Evolutionary conservation across 1,140 invertebrate species (phyloP).

Genomic region (Drosophila obscura): DNA sequence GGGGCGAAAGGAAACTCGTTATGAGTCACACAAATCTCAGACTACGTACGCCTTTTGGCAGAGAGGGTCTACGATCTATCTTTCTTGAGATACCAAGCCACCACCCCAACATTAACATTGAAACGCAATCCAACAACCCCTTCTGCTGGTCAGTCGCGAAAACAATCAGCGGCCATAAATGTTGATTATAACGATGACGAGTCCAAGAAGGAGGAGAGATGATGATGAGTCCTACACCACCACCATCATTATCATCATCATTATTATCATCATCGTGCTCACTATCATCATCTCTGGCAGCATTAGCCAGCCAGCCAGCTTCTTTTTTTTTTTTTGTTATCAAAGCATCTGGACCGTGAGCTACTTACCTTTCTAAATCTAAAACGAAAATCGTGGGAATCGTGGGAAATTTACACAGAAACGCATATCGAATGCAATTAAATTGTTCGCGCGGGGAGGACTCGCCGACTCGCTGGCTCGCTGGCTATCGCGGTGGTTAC

Average conservation of each 20-base stretch:
- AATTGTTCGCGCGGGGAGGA: slow-evolving; percentile 55
- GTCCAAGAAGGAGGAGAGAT: slow-evolving; percentile 39
- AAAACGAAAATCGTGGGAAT: slow-evolving; percentile 77
- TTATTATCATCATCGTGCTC: neutral
- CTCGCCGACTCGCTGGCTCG: slow-evolving; percentile 3
- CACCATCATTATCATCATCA: neutral
- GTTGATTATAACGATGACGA: slow-evolving; percentile 56
- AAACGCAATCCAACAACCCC: slow-evolving; percentile 42
- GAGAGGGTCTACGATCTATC: slow-evolving; percentile 18
- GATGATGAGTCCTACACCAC: slow-evolving; percentile 15
- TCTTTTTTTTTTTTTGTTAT: slow-evolving; percentile 19
- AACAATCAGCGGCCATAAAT: slow-evolving; percentile 72
- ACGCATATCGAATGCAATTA: slow-evolving; percentile 81
- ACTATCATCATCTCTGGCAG: neutral
- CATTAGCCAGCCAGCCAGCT: slow-evolving; percentile 49
- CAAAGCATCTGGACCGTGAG: slow-evolving; percentile 59
- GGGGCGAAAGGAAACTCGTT: slow-evolving; percentile 74
- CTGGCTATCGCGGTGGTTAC: slow-evolving; percentile 47
- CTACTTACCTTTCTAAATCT: slow-evolving; percentile 63
- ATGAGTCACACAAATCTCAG: slow-evolving; percentile 81
- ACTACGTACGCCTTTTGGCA: slow-evolving; percentile 21
- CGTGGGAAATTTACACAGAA: slow-evolving; percentile 79
- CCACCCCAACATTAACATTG: slow-evolving; percentile 1
- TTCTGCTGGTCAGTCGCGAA: slow-evolving; percentile 71
- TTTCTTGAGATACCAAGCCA: slow-evolving; percentile 18